Conservation (phyloP, 2,797 vertebrate genomes). For the Myoxocephalus aenaeus region DNA sequence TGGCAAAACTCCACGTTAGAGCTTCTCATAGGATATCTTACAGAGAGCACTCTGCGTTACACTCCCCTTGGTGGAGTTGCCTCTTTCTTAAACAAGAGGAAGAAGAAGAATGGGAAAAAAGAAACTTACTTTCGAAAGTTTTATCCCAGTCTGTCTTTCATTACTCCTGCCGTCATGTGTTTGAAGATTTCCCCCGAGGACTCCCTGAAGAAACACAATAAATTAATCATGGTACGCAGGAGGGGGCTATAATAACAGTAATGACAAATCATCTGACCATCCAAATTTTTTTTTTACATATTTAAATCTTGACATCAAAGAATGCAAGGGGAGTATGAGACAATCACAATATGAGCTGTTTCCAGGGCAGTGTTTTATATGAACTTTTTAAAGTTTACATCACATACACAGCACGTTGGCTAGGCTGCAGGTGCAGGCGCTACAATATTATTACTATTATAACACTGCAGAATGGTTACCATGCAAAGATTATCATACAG, state of each 20-base stretch:
- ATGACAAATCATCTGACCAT: constrained; percentile 40
- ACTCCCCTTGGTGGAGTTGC: constrained; percentile 62
- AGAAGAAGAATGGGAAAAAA: constrained; percentile 30
- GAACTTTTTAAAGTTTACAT: constrained; percentile 19
- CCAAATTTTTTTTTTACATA: constrained; percentile 33
- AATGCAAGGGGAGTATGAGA: constrained; percentile 20
- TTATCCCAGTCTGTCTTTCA: constrained; percentile 61
- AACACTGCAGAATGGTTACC: not conserved
- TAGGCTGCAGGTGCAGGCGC: not conserved
- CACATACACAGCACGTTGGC: constrained; percentile 20
- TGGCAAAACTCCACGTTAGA: constrained; percentile 61
- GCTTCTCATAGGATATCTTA: constrained; percentile 52
- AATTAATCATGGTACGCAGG: constrained; percentile 63
- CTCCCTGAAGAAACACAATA: constrained; percentile 44
- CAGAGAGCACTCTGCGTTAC: constrained; percentile 63
- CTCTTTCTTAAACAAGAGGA: constrained; percentile 59
- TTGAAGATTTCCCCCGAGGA: constrained; percentile 52
- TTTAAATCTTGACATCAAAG: constrained; percentile 59
- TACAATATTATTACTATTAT: not conserved
- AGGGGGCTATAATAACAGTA: constrained; percentile 49
- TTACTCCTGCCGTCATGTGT: constrained; percentile 53
- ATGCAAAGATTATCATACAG: not conserved
- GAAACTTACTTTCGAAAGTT: constrained; percentile 61
- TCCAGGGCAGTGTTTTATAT: constrained; percentile 9
- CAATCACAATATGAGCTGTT: constrained; percentile 22